Evolutionary conservation across 2,888 invertebrate genomes (phyloP).

Genomic region (Eristalis arbustorum): DNA sequence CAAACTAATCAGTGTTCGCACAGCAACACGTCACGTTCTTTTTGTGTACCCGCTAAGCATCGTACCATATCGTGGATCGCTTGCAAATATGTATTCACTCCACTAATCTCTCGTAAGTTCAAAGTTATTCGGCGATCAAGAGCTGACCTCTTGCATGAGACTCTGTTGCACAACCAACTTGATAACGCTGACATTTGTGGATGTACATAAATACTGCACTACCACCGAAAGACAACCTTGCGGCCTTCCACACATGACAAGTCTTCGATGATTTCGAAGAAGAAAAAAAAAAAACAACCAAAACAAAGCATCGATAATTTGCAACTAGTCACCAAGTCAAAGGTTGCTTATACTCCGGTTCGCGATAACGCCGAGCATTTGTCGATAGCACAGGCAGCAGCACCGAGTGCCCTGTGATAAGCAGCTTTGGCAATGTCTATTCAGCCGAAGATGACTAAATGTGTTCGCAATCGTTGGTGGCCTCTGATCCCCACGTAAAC

Average conservation of each 20-base stretch:
- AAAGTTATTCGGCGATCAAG: neutral
- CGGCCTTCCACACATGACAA: neutral
- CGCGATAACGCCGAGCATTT: conserved; percentile 36
- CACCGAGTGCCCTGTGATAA: neutral
- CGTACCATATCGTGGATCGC: neutral
- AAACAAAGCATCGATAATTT: conserved; percentile 16
- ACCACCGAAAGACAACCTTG: neutral
- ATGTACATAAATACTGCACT: neutral
- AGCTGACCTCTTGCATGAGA: conserved; percentile 18
- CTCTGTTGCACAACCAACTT: conserved; percentile 25
- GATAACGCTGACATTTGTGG: conserved; percentile 16
- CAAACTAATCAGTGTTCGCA: neutral
- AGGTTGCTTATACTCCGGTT: conserved; percentile 35
- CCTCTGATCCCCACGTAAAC: neutral
- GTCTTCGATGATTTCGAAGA: neutral
- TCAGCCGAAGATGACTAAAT: conserved; percentile 24
- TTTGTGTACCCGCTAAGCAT: neutral
- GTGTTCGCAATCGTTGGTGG: neutral
- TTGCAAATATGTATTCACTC: neutral
- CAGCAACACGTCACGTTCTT: neutral
- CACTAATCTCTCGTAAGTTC: conserved; percentile 5
- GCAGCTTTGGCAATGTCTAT: conserved; percentile 6
- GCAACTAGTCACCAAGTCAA: conserved; percentile 52
- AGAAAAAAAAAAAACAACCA: conserved; percentile 14
- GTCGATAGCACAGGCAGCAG: conserved; percentile 17